Evolutionary conservation across 2,113 vertebrate species (phyloP).

Genomic region (Turnix velox): DNA sequence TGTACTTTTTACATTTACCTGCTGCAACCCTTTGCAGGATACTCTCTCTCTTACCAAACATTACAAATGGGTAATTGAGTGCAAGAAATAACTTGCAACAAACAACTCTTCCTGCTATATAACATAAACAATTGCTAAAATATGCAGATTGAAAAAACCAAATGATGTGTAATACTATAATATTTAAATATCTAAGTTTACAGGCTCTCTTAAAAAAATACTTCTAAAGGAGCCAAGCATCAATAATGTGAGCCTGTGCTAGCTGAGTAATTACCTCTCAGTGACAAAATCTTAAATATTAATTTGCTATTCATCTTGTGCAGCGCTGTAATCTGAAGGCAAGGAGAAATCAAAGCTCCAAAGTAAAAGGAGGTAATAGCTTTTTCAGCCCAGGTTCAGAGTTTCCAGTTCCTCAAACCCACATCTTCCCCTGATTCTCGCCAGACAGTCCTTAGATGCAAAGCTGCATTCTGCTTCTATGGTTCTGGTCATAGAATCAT

Average conservation of each 20-base stretch:
- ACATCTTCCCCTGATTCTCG: background rate
- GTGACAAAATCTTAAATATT: conserved; percentile 60
- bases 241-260: conserved; percentile 5
- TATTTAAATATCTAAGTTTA: conserved; percentile 46
- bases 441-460: background rate
- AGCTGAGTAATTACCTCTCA: conserved; percentile 18
- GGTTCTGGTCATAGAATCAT: background rate
- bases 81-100: background rate
- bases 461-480: background rate
- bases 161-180: conserved; percentile 25
- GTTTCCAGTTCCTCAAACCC: background rate
- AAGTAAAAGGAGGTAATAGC: background rate
- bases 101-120: background rate
- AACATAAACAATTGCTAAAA: conserved; percentile 33
- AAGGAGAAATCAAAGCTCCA: background rate
- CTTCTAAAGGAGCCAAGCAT: conserved; percentile 16
- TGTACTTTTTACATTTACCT: background rate
- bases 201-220: background rate
- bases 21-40: background rate
- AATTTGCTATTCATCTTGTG: conserved; percentile 46
- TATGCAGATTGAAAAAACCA: conserved; percentile 21
- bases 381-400: background rate
- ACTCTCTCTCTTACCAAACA: background rate
- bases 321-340: background rate
- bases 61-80: background rate